Evolutionary conservation across 2,888 invertebrate genomes (phyloP).

Genomic region (Hydroisotoma schaefferi): DNA sequence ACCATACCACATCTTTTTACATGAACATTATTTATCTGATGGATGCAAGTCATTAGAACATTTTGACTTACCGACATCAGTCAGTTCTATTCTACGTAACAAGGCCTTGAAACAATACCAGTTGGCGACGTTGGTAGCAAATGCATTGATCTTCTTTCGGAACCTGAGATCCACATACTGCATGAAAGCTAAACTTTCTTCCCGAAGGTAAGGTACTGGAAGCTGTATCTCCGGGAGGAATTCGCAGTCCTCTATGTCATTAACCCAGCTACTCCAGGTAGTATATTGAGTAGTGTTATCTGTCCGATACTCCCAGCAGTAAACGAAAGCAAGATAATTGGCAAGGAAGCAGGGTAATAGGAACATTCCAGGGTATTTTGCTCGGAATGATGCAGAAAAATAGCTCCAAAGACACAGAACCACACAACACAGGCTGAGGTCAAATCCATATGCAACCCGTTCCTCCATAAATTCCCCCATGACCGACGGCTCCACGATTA

Average conservation of each 20-base stretch:
- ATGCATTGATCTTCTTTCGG: neutral
- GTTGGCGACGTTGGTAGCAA: no score
- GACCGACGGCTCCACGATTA: neutral
- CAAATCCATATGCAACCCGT: neutral
- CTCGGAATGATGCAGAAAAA: neutral
- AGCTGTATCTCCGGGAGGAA: neutral
- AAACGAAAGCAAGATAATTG: neutral
- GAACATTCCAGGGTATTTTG: neutral
- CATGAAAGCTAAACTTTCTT: conserved; percentile 7
- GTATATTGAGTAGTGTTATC: neutral
- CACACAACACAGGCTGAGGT: neutral
- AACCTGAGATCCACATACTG: neutral
- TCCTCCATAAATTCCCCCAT: neutral
- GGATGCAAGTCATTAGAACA: no score
- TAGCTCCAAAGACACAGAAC: neutral
- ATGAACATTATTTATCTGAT: no score
- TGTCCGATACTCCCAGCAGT: neutral
- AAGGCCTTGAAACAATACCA: neutral
- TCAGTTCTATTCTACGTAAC: neutral
- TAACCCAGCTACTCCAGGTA: conserved; percentile 2
- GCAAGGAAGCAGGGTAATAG: neutral
- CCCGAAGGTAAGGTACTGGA: neutral
- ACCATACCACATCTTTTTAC: neutral
- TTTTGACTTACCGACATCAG: neutral
- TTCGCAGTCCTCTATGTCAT: neutral